These are phyloP conservation scores for Oxygymnocypris stewartii DNA, from an alignment of 2,113 vertebrate genomes.

Conservation along the genomic window DNA sequence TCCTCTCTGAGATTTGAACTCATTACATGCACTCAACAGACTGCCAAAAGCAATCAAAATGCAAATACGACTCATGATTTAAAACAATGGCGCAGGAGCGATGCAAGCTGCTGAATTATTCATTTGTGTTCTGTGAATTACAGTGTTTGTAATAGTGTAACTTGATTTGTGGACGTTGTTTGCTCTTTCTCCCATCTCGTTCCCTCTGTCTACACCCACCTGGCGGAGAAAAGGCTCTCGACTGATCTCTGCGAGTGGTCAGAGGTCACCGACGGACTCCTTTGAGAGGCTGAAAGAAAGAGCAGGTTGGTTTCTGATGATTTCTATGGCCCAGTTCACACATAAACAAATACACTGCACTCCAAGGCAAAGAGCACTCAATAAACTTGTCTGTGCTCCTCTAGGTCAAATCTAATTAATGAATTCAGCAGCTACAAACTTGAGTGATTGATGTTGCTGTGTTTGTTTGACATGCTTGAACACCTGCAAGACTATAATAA, in stretches of 20 bases:
- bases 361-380: not conserved
- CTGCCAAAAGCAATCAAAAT: slow-evolving; percentile 28
- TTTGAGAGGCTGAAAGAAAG: slow-evolving; percentile 74
- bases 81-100: not conserved
- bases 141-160: not conserved
- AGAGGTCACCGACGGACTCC: slow-evolving; percentile 78
- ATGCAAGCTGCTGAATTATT: slow-evolving; percentile 17
- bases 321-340: not conserved
- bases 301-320: slow-evolving; percentile 38
- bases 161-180: too few relatives aligned
- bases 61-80: slow-evolving; percentile 16
- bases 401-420: not conserved
- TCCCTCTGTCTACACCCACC: slow-evolving; percentile 70
- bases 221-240: slow-evolving; percentile 85
- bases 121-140: slow-evolving; percentile 18
- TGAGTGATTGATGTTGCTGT: slow-evolving; percentile 12
- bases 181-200: not conserved
- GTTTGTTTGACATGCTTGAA: slow-evolving; percentile 21
- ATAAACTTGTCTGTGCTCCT: not conserved
- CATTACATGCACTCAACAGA: slow-evolving; percentile 15
- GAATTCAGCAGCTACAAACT: not conserved
- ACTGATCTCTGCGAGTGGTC: slow-evolving; percentile 81
- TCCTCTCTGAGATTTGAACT: slow-evolving; percentile 13
- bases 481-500: not conserved
- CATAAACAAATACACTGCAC: slow-evolving; percentile 18